These are phyloP conservation scores for Eptesicus fuscus DNA, from an alignment of 2,113 vertebrate genomes.

Conservation along the genomic window DNA sequence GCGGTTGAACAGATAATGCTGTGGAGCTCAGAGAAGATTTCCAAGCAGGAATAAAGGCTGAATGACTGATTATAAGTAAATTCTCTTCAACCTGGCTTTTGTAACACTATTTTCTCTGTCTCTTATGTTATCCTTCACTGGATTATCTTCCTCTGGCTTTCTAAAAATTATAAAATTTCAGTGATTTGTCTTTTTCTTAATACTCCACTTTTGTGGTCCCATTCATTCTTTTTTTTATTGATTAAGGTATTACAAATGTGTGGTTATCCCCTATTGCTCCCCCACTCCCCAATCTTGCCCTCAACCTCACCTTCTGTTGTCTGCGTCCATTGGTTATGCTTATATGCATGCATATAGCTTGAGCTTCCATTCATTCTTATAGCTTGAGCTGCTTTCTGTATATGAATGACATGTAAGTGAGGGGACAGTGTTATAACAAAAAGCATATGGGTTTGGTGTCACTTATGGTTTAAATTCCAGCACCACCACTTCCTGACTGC, in stretches of 20 bases:
- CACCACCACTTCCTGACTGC: neutral
- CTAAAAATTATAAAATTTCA: neutral
- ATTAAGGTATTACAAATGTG: too few relatives aligned
- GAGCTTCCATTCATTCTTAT: neutral
- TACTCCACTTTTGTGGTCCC: neutral
- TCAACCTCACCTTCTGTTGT: too few relatives aligned
- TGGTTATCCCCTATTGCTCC: too few relatives aligned
- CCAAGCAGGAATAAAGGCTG: neutral
- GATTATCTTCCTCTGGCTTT: neutral
- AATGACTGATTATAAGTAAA: neutral
- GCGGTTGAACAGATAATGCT: neutral
- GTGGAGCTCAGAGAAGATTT: neutral
- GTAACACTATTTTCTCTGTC: neutral
- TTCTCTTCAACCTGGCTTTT: neutral
- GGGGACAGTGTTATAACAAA: neutral
- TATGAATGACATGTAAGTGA: neutral
- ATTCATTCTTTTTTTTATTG: neutral
- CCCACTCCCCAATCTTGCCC: too few relatives aligned
- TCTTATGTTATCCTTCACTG: neutral
- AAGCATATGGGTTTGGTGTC: neutral
- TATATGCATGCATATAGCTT: too few relatives aligned
- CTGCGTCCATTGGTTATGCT: too few relatives aligned
- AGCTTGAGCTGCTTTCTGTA: neutral
- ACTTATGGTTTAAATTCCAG: neutral
- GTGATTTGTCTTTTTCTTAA: neutral